Base-by-base conservation (phyloP, 2,888 invertebrate species). In the Dynastes maya region DNA sequence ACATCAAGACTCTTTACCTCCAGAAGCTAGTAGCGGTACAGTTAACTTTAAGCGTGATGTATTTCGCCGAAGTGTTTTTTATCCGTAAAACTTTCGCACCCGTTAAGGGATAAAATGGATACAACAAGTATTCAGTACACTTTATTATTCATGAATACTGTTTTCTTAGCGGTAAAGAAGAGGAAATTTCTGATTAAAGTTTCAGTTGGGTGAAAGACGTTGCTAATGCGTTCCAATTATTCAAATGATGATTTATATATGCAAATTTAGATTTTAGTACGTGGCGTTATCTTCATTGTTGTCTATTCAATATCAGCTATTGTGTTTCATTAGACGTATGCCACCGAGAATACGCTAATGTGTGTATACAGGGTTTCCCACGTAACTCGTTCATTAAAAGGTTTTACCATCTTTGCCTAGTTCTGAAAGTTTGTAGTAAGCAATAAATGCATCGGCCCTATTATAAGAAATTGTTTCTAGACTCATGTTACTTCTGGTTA, bases 171-270 rank as follows among this genome's bases (percentile, higher is more conserved):
- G 13, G 55, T 1, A 22, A n/a, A n/a, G 22, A 16, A 22, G 16
- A 16, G 16, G 16, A n/a, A 55, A 16, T 55, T n/a, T 55, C 55
- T n/a, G 8, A 5, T 16, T 16, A 5, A 3, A n/a, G 13, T 8
- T 4, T 1, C 55, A n/a, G 6, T 55, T 8, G 6, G 22, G 2
- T 22, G 11, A 11, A 55, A n/a, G 22, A 22, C n/a, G n/a, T 3
- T 4, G 53, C n/a, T 55, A 55, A 55, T 16, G 13, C 55, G 2
- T 22, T 0, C 5, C 55, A 55, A 55, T 55, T 55, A n/a, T 55
- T 55, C 55, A 55, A n/a, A 55, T 55, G 16, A 55, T 55, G 55
- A 55, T 55, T 55, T 55, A 22, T 16, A 22, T 55, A 55, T 55
- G 55, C 3, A 55, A 55, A 55, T 55, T 55, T 55, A 6, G 22